Conservation (phyloP, 2,888 invertebrate species). For the Oscheius sp. region DNA sequence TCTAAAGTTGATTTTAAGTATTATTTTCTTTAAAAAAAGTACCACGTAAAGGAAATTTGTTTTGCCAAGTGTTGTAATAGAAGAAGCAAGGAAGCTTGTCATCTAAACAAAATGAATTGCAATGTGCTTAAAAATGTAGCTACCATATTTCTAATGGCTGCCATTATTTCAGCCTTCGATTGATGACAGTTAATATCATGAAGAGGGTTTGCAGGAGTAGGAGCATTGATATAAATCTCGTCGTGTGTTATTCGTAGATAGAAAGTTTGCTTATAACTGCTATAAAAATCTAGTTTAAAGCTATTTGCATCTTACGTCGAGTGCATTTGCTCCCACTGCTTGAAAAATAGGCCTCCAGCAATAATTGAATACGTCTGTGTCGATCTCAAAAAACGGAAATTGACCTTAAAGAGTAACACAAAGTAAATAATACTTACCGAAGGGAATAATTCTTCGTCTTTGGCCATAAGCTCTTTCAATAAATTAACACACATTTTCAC, state of each 20-base stretch:
- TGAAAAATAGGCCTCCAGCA: no score
- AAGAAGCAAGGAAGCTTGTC: constrained; percentile 25
- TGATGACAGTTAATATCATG: constrained; percentile 56
- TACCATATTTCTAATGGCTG: constrained; percentile 42
- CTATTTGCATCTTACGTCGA: no score
- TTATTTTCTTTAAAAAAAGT: not conserved
- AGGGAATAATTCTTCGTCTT: constrained; percentile 42
- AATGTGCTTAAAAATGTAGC: no score
- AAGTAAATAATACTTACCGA: constrained; percentile 26
- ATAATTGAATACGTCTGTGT: constrained; percentile 45
- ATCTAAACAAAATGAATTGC: no score
- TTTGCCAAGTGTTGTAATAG: constrained; percentile 29
- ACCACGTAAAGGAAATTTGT: constrained; percentile 33
- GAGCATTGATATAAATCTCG: no score
- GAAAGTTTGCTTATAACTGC: no score
- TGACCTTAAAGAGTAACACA: not conserved
- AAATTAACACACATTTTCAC: constrained; percentile 45
- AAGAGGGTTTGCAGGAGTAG: constrained; percentile 55
- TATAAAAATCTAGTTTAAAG: no score
- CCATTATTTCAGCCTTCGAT: constrained; percentile 39
- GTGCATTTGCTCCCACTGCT: constrained; percentile 56
- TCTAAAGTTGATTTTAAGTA: no score
- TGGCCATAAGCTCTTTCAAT: constrained; percentile 40
- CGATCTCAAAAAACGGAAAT: constrained; percentile 55
- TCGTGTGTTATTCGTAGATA: no score